A percentile compares a stretch with the other conserved stretches of the same genome.
These are phyloP conservation scores for Aptenodytes forsteri DNA, from an alignment of 2,113 vertebrate genomes.

Conservation along the genomic window DNA sequence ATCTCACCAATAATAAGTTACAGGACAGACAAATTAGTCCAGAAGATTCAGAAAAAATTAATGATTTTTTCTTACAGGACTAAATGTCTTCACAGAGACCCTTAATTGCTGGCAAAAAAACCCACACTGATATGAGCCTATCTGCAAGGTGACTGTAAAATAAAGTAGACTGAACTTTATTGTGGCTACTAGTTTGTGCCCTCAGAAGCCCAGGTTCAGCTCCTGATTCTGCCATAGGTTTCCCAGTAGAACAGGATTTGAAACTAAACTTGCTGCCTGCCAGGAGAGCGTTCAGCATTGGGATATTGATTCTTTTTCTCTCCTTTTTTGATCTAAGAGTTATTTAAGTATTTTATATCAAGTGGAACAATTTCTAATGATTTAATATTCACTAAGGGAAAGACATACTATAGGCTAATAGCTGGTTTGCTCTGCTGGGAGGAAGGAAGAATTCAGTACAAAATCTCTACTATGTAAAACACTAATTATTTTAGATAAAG, in stretches of 20 bases:
- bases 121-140: background rate
- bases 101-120: background rate
- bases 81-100: background rate
- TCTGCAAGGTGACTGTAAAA: background rate
- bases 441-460: background rate
- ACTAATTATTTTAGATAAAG: conserved; percentile 11
- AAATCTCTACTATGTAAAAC: background rate
- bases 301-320: background rate
- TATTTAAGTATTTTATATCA: conserved; percentile 10
- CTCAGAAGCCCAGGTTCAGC: background rate
- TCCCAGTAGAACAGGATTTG: background rate
- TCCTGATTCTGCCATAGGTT: background rate
- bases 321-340: background rate
- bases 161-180: background rate
- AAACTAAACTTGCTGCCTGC: background rate
- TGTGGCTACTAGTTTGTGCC: background rate
- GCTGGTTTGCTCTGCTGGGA: background rate
- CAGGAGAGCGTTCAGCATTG: background rate
- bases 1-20: background rate
- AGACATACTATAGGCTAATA: background rate
- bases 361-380: conserved; percentile 1
- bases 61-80: background rate
- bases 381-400: conserved; percentile 25
- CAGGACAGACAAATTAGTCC: background rate
- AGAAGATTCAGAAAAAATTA: background rate